These are phyloP conservation scores for Zaprionus vittiger DNA, from an alignment of 1,140 invertebrate species.

Conservation along the genomic window DNA sequence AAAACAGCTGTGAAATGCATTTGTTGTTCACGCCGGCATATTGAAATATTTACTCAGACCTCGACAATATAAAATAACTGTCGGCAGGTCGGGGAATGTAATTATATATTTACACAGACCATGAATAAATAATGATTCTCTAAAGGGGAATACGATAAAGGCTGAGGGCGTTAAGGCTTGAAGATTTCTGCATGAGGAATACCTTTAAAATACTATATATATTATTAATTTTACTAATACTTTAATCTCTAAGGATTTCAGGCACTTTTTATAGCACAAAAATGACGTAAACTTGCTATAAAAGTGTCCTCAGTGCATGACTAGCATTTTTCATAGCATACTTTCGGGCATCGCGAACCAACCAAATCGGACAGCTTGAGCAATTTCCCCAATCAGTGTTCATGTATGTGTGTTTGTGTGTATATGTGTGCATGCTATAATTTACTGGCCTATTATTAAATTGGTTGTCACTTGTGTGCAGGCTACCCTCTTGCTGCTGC, in stretches of 20 bases:
- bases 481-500: no score
- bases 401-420: no score
- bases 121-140: neutral
- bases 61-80: constrained; percentile 18
- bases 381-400: neutral
- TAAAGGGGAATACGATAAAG: neutral
- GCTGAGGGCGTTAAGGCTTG: no score
- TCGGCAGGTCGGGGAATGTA: neutral
- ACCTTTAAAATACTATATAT: neutral
- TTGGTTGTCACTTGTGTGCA: neutral
- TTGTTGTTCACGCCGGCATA: constrained; percentile 1
- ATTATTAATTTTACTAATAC: neutral
- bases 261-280: neutral
- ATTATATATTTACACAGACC: neutral
- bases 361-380: neutral
- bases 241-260: neutral
- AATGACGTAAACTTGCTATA: neutral
- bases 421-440: neutral
- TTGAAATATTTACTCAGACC: neutral
- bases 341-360: constrained; percentile 4
- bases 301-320: neutral
- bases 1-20: constrained; percentile 22
- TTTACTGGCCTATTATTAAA: constrained; percentile 7
- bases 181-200: no score
- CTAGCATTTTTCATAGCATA: constrained; percentile 4